phyloP scores from a whole-genome alignment of 2,113 vertebrate species.

The Clupea harengus region DNA sequence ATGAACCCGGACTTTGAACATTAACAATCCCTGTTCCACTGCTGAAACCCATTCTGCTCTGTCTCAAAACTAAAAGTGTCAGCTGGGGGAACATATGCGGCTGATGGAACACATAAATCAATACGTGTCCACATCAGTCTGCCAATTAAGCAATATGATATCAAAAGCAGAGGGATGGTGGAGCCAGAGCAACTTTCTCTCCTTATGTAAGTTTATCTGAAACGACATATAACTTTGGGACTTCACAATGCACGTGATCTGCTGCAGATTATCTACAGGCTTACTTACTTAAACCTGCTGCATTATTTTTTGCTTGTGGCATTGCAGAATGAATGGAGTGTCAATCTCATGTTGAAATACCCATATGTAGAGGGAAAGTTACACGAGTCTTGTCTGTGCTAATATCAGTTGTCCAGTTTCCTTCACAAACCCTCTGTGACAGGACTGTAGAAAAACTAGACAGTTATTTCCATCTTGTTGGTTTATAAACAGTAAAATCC shows the following conservation, averaged over 20 bases:
- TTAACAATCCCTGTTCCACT: conserved; percentile 34
- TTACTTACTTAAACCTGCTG: not conserved
- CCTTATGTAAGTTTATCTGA: not conserved
- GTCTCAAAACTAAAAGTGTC: conserved; percentile 3
- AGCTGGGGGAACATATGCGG: not conserved
- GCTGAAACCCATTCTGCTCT: conserved; percentile 9
- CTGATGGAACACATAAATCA: conserved; percentile 18
- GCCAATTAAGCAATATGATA: conserved; percentile 16
- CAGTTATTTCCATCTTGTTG: not conserved
- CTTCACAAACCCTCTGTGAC: not conserved
- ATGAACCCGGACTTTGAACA: conserved; percentile 40
- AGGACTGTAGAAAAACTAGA: not conserved
- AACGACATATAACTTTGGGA: not conserved
- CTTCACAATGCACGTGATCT: not conserved
- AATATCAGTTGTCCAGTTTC: not conserved
- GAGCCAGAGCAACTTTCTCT: not conserved
- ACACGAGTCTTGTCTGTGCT: not conserved
- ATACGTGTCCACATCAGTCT: conserved; percentile 16
- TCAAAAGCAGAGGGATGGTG: not conserved
- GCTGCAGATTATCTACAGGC: not conserved
- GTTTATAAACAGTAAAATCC: not conserved
- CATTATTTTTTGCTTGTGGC: not conserved
- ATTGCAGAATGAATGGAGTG: not conserved
- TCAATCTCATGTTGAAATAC: not conserved
- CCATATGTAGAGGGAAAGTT: not conserved